Conservation (phyloP, 2,888 invertebrate species). For the Synanthedon vespiformis region DNA sequence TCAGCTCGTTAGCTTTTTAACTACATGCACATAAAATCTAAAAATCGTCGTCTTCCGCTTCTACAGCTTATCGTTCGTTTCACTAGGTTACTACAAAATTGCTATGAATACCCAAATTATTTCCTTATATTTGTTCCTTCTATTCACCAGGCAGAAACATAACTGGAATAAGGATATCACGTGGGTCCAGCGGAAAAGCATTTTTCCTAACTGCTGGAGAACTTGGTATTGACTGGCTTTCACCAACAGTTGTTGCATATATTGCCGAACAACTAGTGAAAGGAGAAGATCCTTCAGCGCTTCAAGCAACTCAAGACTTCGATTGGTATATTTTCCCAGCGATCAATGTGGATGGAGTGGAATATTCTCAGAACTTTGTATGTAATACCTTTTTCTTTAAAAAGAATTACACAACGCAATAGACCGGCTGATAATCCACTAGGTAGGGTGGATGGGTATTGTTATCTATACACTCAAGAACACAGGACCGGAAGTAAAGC, state of each 20-base stretch:
- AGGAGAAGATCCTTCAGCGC: conserved; percentile 59
- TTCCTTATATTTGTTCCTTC: neutral
- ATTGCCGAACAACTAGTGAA: conserved; percentile 72
- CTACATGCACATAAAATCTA: too few species aligned
- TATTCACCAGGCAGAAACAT: conserved; percentile 47
- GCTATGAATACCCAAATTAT: too few species aligned
- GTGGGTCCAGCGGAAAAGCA: conserved; percentile 26
- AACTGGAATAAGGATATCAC: conserved; percentile 51
- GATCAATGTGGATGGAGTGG: conserved; percentile 83
- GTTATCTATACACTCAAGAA: too few species aligned
- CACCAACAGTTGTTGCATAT: conserved; percentile 74
- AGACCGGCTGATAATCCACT: too few species aligned
- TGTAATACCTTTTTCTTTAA: too few species aligned
- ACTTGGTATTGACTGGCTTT: conserved; percentile 82
- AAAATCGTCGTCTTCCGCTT: too few species aligned
- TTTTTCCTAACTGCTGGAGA: conserved; percentile 67
- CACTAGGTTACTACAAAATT: too few species aligned
- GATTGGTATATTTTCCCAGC: conserved; percentile 83
- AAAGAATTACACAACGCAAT: too few species aligned
- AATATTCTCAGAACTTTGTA: conserved; percentile 73
- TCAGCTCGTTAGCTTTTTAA: too few species aligned
- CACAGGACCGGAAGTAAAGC: too few species aligned
- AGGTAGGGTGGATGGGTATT: too few species aligned
- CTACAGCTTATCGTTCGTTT: too few species aligned
- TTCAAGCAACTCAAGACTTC: conserved; percentile 60